Percentiles rank a stretch among this genome's conserved stretches.
Evolutionary conservation across 2,113 vertebrate species (phyloP).

Genomic region (Bos taurus): DNA sequence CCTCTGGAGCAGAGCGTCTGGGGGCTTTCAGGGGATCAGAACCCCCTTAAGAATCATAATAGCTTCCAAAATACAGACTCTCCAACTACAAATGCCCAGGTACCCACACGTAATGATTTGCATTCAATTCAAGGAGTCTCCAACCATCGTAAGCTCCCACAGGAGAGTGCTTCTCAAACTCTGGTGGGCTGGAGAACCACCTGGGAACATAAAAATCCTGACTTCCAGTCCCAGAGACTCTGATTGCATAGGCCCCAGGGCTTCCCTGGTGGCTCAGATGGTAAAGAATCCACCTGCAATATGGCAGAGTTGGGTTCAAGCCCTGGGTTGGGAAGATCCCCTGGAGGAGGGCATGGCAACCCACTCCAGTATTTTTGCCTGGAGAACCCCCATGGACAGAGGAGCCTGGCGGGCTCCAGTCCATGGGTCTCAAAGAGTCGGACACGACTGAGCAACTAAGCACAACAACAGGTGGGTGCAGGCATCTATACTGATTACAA

Average conservation of each 20-base stretch:
- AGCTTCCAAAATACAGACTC: background rate
- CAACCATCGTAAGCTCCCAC: background rate
- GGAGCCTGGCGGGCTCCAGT: background rate
- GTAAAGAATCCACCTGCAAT: background rate
- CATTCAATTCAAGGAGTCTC: background rate
- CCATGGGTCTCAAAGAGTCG: background rate
- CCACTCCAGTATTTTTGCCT: background rate
- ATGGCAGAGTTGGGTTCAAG: background rate
- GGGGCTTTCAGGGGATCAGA: background rate
- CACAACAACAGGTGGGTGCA: no score
- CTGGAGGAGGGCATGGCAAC: background rate
- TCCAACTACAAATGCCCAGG: background rate
- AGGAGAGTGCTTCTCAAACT: background rate
- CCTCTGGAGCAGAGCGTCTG: background rate
- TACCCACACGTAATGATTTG: rapidly evolving
- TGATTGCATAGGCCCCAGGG: background rate
- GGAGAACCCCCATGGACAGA: background rate
- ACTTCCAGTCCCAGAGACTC: background rate
- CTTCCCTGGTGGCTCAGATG: background rate
- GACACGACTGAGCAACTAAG: background rate
- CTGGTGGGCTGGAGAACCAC: background rate
- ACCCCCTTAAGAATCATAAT: background rate
- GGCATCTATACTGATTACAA: background rate
- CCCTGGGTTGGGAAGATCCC: background rate
- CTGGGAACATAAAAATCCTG: background rate